Evolutionary conservation across 1,140 invertebrate species (phyloP).

Genomic region (Zophobas morio): DNA sequence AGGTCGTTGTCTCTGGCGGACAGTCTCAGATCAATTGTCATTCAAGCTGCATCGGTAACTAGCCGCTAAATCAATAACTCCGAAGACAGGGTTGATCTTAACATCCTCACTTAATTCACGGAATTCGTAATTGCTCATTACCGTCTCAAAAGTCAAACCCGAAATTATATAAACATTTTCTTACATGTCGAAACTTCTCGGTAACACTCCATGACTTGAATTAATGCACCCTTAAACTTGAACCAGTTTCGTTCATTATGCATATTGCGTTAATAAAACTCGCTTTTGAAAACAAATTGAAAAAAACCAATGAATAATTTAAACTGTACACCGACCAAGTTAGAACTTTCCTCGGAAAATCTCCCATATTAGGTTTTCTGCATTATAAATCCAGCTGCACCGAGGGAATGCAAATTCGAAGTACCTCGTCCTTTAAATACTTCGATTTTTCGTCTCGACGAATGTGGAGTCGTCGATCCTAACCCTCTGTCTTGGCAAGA

Average conservation of each 20-base stretch:
- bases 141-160: conserved; percentile 34
- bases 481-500: no score
- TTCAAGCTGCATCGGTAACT: conserved; percentile 35
- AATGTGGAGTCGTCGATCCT: no score
- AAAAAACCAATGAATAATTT: conserved; percentile 30
- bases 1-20: conserved; percentile 22
- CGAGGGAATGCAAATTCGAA: no score
- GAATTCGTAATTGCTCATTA: conserved; percentile 39
- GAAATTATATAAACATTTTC: conserved; percentile 5
- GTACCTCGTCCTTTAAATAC: no score
- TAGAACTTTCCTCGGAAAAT: neutral
- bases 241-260: conserved; percentile 12
- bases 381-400: no score
- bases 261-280: neutral
- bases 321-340: neutral
- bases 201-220: conserved; percentile 4
- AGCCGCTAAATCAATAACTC: conserved; percentile 27
- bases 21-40: conserved; percentile 17
- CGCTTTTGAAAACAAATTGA: neutral
- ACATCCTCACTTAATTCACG: conserved; percentile 15
- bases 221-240: conserved; percentile 8
- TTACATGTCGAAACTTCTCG: neutral
- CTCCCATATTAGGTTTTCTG: no score
- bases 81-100: neutral
- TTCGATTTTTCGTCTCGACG: no score